phyloP scores from a whole-genome alignment of 92 coral and sea anemone species.

The Diadumene lineata region DNA sequence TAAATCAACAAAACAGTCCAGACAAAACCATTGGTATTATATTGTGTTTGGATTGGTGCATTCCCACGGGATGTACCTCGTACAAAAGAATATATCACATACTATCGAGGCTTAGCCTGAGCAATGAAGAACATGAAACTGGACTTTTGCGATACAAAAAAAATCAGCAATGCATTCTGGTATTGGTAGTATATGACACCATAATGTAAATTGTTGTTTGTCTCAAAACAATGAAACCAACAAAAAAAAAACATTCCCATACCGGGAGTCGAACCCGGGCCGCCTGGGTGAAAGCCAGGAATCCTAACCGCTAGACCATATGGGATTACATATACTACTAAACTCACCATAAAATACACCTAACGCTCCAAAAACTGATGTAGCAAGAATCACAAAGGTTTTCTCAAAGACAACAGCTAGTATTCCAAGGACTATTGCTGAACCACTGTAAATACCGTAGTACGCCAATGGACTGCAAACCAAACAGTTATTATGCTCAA shows the following conservation, averaged over 20 bases:
- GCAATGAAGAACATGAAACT: too few species aligned
- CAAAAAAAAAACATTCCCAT: background rate
- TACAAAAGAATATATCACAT: too few species aligned
- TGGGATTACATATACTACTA: constrained; percentile 53
- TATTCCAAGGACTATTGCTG: constrained; percentile 67
- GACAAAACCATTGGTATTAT: too few species aligned
- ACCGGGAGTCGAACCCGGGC: constrained; percentile 1
- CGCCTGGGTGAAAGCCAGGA: constrained; percentile 35
- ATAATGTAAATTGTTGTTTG: too few species aligned
- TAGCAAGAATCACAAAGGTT: constrained; percentile 67
- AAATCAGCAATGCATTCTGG: too few species aligned
- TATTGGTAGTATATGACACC: too few species aligned
- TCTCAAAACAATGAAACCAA: too few species aligned
- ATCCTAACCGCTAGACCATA: constrained; percentile 99
- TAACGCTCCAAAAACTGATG: constrained; percentile 82
- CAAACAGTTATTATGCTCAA: background rate
- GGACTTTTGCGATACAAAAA: too few species aligned
- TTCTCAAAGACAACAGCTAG: constrained; percentile 79
- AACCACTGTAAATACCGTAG: constrained; percentile 75
- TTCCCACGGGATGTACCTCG: too few species aligned
- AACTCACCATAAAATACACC: constrained; percentile 79
- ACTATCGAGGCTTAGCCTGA: too few species aligned
- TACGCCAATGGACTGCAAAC: constrained; percentile 67
- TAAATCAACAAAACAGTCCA: too few species aligned
- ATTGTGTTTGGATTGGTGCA: too few species aligned